Conservation (phyloP, 1,140 invertebrate genomes). For the Penaeus chinensis region DNA sequence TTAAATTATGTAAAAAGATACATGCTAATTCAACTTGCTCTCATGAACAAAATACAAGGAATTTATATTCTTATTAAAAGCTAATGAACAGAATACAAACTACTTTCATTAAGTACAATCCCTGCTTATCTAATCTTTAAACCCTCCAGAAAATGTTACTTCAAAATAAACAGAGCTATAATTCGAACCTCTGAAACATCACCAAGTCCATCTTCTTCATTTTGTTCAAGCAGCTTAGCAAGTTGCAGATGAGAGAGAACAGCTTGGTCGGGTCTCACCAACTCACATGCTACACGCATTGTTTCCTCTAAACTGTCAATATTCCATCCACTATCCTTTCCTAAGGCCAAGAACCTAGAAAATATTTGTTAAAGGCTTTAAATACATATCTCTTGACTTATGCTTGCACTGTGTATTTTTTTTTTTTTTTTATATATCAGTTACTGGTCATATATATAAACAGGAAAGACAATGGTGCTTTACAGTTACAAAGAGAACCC, state of each 20-base stretch:
- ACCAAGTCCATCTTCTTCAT: constrained; percentile 44
- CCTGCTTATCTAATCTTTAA: not conserved
- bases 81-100: no score
- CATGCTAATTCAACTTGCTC: no score
- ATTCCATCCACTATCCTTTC: constrained; percentile 76
- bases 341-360: constrained; percentile 74
- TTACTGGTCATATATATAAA: not conserved
- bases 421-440: not conserved
- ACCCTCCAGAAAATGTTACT: constrained; percentile 28
- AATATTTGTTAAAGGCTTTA: not conserved
- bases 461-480: no score
- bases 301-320: constrained; percentile 77
- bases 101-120: no score
- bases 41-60: no score
- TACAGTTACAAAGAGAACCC: no score
- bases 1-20: no score
- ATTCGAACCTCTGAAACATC: constrained; percentile 56
- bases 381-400: not conserved
- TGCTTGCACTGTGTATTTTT: not conserved
- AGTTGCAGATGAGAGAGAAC: constrained; percentile 76
- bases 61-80: no score
- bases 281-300: constrained; percentile 75
- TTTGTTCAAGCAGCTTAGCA: constrained; percentile 66
- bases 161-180: constrained; percentile 36
- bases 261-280: constrained; percentile 77